Percentiles rank a stretch among this genome's conserved stretches.
Evolutionary conservation across 37 sponge, comb jelly and placozoan species (phyloP).

Genomic region (Spongilla lacustris): DNA sequence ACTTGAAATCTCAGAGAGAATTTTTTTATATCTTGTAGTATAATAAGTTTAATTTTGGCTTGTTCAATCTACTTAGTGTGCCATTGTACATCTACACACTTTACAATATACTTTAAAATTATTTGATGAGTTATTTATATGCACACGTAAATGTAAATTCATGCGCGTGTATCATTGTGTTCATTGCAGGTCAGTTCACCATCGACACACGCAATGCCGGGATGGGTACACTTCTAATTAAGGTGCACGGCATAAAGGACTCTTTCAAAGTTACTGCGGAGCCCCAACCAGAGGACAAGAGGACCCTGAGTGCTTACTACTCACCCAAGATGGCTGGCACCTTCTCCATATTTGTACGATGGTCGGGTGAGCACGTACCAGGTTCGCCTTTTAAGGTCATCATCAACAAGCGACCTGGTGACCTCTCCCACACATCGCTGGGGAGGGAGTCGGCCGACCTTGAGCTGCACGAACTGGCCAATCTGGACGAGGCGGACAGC

Average conservation of each 20-base stretch:
- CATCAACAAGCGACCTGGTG: slow-evolving; percentile 33
- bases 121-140: no score
- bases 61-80: no score
- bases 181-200: slow-evolving; percentile 68
- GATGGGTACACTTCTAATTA: slow-evolving; percentile 82
- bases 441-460: background rate
- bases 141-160: no score
- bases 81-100: no score
- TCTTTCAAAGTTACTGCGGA: slow-evolving; percentile 79
- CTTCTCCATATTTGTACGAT: slow-evolving; percentile 68
- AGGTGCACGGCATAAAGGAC: slow-evolving; percentile 86
- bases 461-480: background rate
- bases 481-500: background rate
- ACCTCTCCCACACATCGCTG: background rate
- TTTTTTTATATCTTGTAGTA: no score
- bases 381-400: slow-evolving; percentile 77
- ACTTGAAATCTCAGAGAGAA: no score
- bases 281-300: slow-evolving; percentile 51
- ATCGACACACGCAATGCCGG: slow-evolving; percentile 88
- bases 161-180: no score
- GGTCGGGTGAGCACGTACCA: slow-evolving; percentile 84
- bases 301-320: slow-evolving; percentile 68
- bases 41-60: no score
- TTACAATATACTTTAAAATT: no score
- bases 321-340: slow-evolving; percentile 65